Base-by-base conservation (phyloP, 2,113 vertebrate species). In the Phalacrocorax carbo region DNA sequence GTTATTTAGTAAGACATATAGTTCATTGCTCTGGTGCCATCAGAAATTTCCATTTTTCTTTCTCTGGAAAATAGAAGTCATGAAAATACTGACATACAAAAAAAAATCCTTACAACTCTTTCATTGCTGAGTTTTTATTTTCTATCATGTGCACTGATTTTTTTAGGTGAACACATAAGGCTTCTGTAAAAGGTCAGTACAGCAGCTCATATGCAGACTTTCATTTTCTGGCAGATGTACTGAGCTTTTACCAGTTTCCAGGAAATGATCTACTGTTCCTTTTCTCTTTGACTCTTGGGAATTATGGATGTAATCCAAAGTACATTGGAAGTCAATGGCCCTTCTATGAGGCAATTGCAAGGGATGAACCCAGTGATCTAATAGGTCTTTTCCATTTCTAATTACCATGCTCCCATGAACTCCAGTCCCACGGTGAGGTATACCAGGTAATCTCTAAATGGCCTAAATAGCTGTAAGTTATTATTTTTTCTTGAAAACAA, bases 401-500 rank as follows among this genome's bases (percentile, higher is more conserved):
- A 64, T 86, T 68, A 51, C 29, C 21, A 21, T 64, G 29, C 11
- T 83, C 8, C 32, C 86, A 4, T 76, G 76, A 88, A 66, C 34
- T 79, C 19, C 36, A 57, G 48, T 76, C 38, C 48, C 27, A 34
- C 36, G 48, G 38, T 86, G 32, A 93, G 27, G 42, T 86, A 55
- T 82, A 73, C 71, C 42, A 88, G 65, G 71, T 88, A 86, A 82
- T 85, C 65, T 90, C 82, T 82, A 82, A 92, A 70, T 25, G 29
- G 38, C 42, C 42, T 82, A 44, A 70, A 82, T 49, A 82, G 32
- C 62, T 80, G 30, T 49, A 66, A 79, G 55, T 16, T 82, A 48
- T 62, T 66, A 26, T 72, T 95, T 94, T 80, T 80, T 62, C 62
- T 71, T 89, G 66, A 93, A 86, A 83, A 85, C 36, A 64, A 94